Base-by-base conservation (phyloP, 1,140 invertebrate genomes). In the Teleopsis dalmanni region DNA sequence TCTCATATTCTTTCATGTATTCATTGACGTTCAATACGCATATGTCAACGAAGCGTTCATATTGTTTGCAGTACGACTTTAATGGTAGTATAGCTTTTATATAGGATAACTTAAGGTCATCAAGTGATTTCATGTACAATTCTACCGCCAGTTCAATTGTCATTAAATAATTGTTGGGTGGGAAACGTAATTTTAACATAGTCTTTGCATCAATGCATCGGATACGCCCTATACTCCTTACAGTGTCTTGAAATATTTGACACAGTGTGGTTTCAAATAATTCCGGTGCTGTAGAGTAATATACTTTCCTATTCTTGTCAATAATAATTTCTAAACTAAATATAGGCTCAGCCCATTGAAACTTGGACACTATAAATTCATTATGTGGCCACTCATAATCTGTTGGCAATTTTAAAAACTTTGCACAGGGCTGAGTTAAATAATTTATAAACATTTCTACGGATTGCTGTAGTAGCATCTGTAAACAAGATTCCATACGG, bases 401-500 rank as follows among this genome's bases (percentile, higher is more conserved):
- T 5, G 42, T 10, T 34, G 48, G 51, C 0, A 68, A 35, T 0
- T 25, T 0, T 0, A 68, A 43, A 10, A 68, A 65, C 26, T 60
- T 53, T 3, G 40, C n/a, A 13, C 65, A 68, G 0, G 65, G 65
- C 35, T 68, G 62, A 13, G 56, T 60, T 2, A 68, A 44, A 1
- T 63, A 56, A 16, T 53, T 41, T 2, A 56, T 53, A 22, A 68
- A 68, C 35, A 49, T 60, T 0, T 35, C 21, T 16, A 68, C 54
- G 0, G 65, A 68, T 1, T 22, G 52, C 5, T 60, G 56, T 9
- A 68, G 33, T 4, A 68, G 47, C 1, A 68, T 54, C 44, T 68
- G 59, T 53, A 68, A 65, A 1, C 60, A 57, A 50, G 68, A 62
- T 18, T 68, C 62, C 65, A 68, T 68, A n/a, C 65, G 65, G 23